Evolutionary conservation across 2,888 invertebrate species (phyloP).

Genomic region (Cataglyphis cursor): DNA sequence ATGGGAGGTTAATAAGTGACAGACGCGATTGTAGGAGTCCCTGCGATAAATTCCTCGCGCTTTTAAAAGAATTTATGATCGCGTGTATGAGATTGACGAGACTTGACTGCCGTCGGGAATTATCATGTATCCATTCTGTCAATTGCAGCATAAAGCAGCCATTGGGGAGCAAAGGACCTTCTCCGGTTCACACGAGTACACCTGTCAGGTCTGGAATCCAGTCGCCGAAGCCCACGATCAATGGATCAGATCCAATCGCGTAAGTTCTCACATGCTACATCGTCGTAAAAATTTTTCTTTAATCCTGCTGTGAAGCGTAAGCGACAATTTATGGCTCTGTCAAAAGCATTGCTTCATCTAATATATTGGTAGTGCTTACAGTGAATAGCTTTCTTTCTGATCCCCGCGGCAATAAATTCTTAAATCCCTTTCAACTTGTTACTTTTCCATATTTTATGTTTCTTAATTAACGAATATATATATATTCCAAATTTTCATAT

Average conservation of each 20-base stretch:
- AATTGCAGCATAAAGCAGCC: constrained; percentile 83
- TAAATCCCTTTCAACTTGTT: background rate
- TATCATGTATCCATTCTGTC: constrained; percentile 25
- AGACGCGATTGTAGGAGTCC: constrained; percentile 1
- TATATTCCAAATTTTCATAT: background rate
- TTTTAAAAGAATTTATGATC: constrained; percentile 27
- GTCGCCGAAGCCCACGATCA: constrained; percentile 84
- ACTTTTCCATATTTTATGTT: background rate
- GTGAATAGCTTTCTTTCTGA: constrained; percentile 17
- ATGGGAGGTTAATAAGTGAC: constrained; percentile 8
- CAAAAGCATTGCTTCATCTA: constrained; percentile 12
- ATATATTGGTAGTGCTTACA: background rate
- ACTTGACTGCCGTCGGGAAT: background rate
- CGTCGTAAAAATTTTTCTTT: background rate
- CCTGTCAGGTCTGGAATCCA: constrained; percentile 84
- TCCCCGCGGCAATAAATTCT: background rate
- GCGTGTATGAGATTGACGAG: background rate
- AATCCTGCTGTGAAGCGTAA: background rate
- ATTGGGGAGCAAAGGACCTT: constrained; percentile 83
- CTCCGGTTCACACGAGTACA: constrained; percentile 83
- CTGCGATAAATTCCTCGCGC: background rate
- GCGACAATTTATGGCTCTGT: constrained; percentile 38
- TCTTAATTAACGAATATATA: background rate
- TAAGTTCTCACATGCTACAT: constrained; percentile 71
- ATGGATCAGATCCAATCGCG: constrained; percentile 82